Percentiles rank a stretch among this genome's conserved stretches.
Evolutionary conservation across 1,140 invertebrate species (phyloP).

Genomic region (Zaprionus taronus): DNA sequence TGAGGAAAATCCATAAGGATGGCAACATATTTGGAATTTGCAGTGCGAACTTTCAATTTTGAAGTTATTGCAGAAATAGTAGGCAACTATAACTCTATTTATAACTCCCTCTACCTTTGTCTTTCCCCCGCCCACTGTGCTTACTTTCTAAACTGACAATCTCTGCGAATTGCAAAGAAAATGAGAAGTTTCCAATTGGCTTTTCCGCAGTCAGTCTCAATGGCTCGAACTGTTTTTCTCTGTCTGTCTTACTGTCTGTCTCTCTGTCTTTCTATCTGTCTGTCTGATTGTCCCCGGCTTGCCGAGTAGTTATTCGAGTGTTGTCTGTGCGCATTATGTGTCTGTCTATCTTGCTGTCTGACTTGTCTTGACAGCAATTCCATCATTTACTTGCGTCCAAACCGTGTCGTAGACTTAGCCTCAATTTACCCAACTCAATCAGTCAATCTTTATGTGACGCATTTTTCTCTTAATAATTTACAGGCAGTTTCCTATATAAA

Average conservation of each 20-base stretch:
- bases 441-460: conserved; percentile 32
- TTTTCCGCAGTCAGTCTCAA: conserved; percentile 61
- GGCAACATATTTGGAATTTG: not conserved
- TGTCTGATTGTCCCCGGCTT: not conserved
- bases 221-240: conserved; percentile 52
- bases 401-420: conserved; percentile 8
- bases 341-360: not conserved
- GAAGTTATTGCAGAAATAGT: not conserved
- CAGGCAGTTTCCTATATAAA: conserved; percentile 19
- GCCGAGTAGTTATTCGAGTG: conserved; percentile 2
- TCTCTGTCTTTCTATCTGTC: conserved; percentile 26
- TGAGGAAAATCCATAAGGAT: not conserved
- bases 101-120: not conserved
- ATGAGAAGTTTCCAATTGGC: conserved; percentile 39
- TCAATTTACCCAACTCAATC: conserved; percentile 42
- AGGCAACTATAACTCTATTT: not conserved
- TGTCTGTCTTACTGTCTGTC: conserved; percentile 3
- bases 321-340: conserved; percentile 13
- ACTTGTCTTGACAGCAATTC: conserved; percentile 13
- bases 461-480: conserved; percentile 69
- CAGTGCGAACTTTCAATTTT: not conserved
- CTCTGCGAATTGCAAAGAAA: conserved; percentile 31
- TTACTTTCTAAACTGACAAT: not conserved
- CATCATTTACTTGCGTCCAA: conserved; percentile 21
- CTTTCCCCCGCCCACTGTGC: too few relatives aligned